Base-by-base conservation (phyloP, 2,113 vertebrate species). In the Rousettus leschenaultii region DNA sequence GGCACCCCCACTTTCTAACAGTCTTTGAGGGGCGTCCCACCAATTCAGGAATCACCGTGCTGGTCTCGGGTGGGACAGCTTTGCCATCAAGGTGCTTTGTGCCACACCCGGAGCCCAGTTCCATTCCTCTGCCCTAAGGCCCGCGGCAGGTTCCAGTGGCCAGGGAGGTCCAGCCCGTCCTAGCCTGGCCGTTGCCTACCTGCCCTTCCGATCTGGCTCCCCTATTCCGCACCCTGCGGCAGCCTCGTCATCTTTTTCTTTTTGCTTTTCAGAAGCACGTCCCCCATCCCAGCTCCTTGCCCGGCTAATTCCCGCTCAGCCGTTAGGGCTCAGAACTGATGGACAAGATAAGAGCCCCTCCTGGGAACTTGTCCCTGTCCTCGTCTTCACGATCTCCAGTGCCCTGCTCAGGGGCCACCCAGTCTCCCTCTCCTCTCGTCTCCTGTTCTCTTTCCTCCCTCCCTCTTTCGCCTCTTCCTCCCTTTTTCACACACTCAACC, bases 191-290 rank as follows among this genome's bases (percentile, higher is more conserved):
- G 0, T 10, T 1, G 0, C 57, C 57, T 35, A 3, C n/a, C 66
- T 14, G 11, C 14, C 51, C 65, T 33, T 5, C 57, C 1, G 0
- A 18, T 22, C 40, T 21, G 0, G 0, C 35, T 5, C 24, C 5
- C 16, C 6, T 1, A 0, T 24, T 16, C 16, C 1, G 24, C 0
- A 1, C 43, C 15, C 22, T 13, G 19, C 15, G 7, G 51, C 43
- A n/a, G 5, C 68, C 74, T 84, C 0, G 10, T 16, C 30, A 13
- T 19, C 65, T 3, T 11, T 24, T 9, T 33, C 51, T 77, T 73
- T 95, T 15, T 13, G 43, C 26, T 75, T 15, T 38, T 38, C 61
- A 13, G 13, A 88, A 45, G 10, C 30, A 30, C 3, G 26, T 13
- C 28, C 61, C 22, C 38, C 38, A 11, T 8, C 19, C 43, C 26